phyloP scores from a whole-genome alignment of 2,797 vertebrate species.

The Acipenser ruthenus region DNA sequence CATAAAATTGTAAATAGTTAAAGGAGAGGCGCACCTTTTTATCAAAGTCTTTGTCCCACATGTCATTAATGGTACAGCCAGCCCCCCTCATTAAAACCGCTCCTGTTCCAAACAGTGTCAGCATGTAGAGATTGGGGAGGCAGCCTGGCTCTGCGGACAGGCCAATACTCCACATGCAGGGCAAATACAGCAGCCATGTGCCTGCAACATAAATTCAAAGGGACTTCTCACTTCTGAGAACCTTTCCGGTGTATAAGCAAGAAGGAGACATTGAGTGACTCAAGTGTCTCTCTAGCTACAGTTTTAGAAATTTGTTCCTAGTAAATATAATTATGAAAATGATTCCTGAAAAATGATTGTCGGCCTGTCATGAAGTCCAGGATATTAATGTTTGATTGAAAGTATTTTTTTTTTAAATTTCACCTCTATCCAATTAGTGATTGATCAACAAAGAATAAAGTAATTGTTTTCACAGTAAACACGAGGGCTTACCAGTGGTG shows the following conservation, averaged over 20 bases:
- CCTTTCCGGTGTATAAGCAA: not conserved
- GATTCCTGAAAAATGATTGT: too few relatives aligned
- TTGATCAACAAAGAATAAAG: not conserved
- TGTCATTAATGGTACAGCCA: conserved; percentile 94
- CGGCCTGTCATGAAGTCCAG: too few relatives aligned
- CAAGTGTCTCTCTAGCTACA: too few relatives aligned
- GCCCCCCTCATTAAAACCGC: conserved; percentile 91
- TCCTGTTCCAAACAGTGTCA: conserved; percentile 78
- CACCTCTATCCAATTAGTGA: too few relatives aligned
- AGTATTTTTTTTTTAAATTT: too few relatives aligned
- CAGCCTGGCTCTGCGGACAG: conserved; percentile 79
- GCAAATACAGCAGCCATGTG: conserved; percentile 89
- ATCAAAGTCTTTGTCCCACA: conserved; percentile 93
- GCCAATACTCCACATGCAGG: conserved; percentile 87
- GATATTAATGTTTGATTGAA: too few relatives aligned
- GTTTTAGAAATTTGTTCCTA: too few relatives aligned
- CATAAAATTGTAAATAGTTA: too few relatives aligned
- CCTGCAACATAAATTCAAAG: conserved; percentile 47
- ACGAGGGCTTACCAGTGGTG: too few relatives aligned
- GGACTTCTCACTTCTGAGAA: not conserved
- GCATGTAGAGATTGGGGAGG: conserved; percentile 69
- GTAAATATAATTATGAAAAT: too few relatives aligned
- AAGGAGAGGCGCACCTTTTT: conserved; percentile 61
- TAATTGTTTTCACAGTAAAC: not conserved
- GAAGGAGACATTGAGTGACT: too few relatives aligned